phyloP scores from a whole-genome alignment of 2,113 vertebrate genomes.

The Gnathonemus longibarbis region DNA sequence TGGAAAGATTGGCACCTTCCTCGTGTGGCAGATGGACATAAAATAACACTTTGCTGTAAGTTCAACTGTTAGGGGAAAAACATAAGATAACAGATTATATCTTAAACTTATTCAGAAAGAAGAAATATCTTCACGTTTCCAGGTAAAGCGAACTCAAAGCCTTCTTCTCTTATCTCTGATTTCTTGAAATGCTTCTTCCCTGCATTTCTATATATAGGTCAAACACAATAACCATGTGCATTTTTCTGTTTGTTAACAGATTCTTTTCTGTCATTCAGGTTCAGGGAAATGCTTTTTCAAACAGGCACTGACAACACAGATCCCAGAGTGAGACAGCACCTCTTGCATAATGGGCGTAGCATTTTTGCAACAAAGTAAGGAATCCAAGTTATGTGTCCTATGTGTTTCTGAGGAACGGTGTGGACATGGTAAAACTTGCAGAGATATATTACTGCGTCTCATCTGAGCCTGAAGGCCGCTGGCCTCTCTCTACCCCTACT shows the following conservation, averaged over 20 bases:
- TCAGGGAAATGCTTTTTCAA: neutral
- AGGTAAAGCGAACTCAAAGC: neutral
- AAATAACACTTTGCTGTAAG: neutral
- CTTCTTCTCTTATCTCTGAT: neutral
- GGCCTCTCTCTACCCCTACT: neutral
- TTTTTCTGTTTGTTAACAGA: neutral
- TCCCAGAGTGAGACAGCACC: neutral
- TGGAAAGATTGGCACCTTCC: neutral
- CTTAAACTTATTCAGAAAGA: neutral
- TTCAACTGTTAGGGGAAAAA: neutral
- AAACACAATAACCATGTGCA: neutral
- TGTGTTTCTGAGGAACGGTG: neutral
- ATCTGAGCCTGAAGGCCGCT: neutral
- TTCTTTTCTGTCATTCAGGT: neutral
- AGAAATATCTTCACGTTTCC: neutral
- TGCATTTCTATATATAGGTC: neutral
- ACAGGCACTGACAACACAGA: neutral
- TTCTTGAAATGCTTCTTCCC: neutral
- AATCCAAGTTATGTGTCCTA: slow-evolving; percentile 13
- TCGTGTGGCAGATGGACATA: neutral
- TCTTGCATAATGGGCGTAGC: neutral
- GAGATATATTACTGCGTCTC: slow-evolving; percentile 11
- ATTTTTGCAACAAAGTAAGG: neutral
- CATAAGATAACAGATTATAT: neutral
- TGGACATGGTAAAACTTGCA: slow-evolving; percentile 16